A percentile compares a stretch with the other conserved stretches of the same genome.
Evolutionary conservation across 2,888 invertebrate species (phyloP).

Genomic region (Mimumesa dahlbomi): DNA sequence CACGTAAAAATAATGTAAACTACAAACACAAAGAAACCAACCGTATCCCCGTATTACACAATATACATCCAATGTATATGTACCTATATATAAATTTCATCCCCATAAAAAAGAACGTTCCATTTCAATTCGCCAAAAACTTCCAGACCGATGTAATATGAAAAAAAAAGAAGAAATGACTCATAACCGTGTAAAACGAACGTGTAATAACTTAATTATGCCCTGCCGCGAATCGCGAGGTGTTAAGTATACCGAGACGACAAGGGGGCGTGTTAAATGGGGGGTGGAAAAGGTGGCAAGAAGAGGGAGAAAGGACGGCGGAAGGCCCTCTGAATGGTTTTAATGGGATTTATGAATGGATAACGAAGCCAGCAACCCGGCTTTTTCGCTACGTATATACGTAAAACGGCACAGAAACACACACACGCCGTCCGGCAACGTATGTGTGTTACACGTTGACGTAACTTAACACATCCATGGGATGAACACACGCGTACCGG

Average conservation of each 20-base stretch:
- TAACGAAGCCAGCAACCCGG: slow-evolving; percentile 65
- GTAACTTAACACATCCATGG: slow-evolving; percentile 19
- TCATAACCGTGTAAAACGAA: slow-evolving; percentile 60
- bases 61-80: too few relatives aligned
- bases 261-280: slow-evolving; percentile 44
- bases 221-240: slow-evolving; percentile 58
- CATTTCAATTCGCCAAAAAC: too few relatives aligned
- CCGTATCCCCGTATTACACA: too few relatives aligned
- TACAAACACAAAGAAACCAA: too few relatives aligned
- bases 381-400: slow-evolving; percentile 62
- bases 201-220: slow-evolving; percentile 74
- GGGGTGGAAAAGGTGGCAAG: neutral
- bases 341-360: slow-evolving; percentile 73
- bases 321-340: slow-evolving; percentile 61
- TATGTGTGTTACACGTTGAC: slow-evolving; percentile 1
- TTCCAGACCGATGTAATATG: too few relatives aligned
- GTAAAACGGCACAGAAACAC: slow-evolving; percentile 33
- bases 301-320: slow-evolving; percentile 20
- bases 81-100: too few relatives aligned
- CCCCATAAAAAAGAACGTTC: too few relatives aligned
- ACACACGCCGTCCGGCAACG: neutral
- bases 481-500: slow-evolving; percentile 20
- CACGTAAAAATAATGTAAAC: too few relatives aligned
- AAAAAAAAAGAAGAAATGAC: too few relatives aligned
- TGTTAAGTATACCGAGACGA: slow-evolving; percentile 55